Evolutionary conservation across 2,797 vertebrate genomes (phyloP).

Genomic region (Xiphophorus birchmanni): DNA sequence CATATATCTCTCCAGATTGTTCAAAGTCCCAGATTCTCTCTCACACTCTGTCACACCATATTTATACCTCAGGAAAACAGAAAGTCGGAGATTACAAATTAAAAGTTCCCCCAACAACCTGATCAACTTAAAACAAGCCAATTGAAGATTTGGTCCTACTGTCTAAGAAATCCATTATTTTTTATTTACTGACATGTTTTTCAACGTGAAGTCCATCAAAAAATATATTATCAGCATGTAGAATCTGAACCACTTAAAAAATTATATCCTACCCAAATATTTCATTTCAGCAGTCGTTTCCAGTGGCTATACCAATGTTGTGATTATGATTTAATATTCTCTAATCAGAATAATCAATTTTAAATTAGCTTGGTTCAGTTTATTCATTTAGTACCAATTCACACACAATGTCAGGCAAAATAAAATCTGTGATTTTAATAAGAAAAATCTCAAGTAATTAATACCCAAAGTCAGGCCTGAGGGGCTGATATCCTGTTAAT

Average conservation of each 20-base stretch:
- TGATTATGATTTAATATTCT: not conserved
- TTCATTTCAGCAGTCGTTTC: not conserved
- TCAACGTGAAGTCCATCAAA: not conserved
- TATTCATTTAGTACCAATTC: not conserved
- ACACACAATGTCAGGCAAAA: not conserved
- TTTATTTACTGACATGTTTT: not conserved
- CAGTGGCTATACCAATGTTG: not conserved
- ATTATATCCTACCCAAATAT: not conserved
- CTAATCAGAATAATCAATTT: not conserved
- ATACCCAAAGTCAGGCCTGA: not conserved
- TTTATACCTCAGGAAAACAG: not conserved
- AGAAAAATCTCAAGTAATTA: not conserved
- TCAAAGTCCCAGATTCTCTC: not conserved
- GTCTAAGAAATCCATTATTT: not conserved
- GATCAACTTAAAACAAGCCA: not conserved
- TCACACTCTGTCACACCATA: not conserved
- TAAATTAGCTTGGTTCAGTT: not conserved
- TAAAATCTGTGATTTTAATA: not conserved
- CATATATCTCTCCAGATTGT: not conserved
- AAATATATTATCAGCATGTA: not conserved
- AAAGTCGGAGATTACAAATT: not conserved
- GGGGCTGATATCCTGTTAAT: constrained; percentile 6
- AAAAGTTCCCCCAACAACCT: not conserved
- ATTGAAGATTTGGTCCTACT: not conserved
- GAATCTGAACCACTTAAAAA: not conserved